Conservation (phyloP, 2,888 invertebrate species). For the Craniophora ligustri region DNA sequence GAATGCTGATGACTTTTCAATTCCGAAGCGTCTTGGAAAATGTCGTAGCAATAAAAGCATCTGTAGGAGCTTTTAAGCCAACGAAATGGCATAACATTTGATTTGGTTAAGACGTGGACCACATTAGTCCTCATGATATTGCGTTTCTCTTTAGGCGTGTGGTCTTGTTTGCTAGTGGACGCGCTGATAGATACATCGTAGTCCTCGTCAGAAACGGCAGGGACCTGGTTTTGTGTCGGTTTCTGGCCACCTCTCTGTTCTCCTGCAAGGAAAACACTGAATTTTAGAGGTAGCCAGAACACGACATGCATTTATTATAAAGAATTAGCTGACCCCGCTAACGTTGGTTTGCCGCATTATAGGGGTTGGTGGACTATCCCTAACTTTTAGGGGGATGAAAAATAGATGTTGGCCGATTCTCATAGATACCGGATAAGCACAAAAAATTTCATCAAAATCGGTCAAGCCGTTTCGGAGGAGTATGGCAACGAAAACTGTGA, state of each 20-base stretch:
- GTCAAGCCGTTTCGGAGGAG: too few relatives aligned
- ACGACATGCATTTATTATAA: constrained; percentile 44
- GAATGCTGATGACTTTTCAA: constrained; percentile 73
- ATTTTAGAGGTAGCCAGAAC: constrained; percentile 71
- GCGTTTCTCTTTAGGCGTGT: constrained; percentile 72
- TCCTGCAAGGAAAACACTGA: constrained; percentile 81
- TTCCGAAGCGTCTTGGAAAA: constrained; percentile 79
- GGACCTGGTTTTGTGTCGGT: constrained; percentile 24
- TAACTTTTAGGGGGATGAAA: too few relatives aligned
- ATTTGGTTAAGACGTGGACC: constrained; percentile 73
- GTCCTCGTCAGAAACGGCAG: background rate
- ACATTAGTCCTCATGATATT: constrained; percentile 78
- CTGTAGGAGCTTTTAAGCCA: constrained; percentile 84
- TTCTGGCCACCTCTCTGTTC: constrained; percentile 79
- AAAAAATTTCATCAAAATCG: too few relatives aligned
- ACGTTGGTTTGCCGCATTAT: too few relatives aligned
- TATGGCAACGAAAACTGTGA: too few relatives aligned
- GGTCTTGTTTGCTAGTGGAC: constrained; percentile 38
- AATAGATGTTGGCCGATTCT: too few relatives aligned
- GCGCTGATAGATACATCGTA: background rate
- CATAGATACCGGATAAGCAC: too few relatives aligned
- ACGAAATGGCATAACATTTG: constrained; percentile 80
- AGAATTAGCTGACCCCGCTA: too few relatives aligned
- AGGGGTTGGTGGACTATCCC: too few relatives aligned
- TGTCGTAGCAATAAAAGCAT: constrained; percentile 85